These are phyloP conservation scores for Hydractinia echinata DNA, from an alignment of 30 jellyfish, hydroid and myxozoan species.

Conservation along the genomic window DNA sequence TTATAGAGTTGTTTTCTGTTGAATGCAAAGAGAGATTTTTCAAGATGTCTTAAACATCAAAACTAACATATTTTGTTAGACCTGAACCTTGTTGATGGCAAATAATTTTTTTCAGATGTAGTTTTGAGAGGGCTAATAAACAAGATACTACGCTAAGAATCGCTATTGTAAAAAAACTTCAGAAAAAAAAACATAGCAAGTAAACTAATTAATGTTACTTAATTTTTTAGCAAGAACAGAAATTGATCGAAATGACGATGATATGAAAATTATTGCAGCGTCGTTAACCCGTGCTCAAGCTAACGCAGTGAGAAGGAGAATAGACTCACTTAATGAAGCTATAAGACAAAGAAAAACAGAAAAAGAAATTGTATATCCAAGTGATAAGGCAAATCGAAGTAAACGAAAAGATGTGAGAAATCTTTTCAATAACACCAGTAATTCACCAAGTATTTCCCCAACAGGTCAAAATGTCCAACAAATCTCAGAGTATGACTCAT, in stretches of 20 bases:
- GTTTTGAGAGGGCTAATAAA: no score
- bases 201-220: neutral
- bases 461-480: no score
- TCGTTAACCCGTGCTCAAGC: slow-evolving; percentile 91
- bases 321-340: slow-evolving; percentile 82
- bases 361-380: slow-evolving; percentile 3
- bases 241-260: slow-evolving; percentile 70
- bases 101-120: no score
- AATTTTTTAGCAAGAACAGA: slow-evolving; percentile 45
- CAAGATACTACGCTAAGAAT: no score
- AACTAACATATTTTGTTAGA: no score
- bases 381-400: slow-evolving; percentile 1
- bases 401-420: slow-evolving; percentile 30
- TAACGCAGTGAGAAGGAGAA: slow-evolving; percentile 81
- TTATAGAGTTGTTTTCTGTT: neutral
- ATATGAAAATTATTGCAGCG: slow-evolving; percentile 58
- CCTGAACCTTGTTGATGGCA: no score
- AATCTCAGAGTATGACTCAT: no score
- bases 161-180: no score
- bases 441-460: no score
- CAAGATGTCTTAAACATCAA: no score
- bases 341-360: slow-evolving; percentile 35
- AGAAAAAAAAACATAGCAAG: no score
- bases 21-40: no score
- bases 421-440: neutral